Evolutionary conservation across 2,113 vertebrate genomes (phyloP).

Genomic region (Onychorhynchus coronatus): DNA sequence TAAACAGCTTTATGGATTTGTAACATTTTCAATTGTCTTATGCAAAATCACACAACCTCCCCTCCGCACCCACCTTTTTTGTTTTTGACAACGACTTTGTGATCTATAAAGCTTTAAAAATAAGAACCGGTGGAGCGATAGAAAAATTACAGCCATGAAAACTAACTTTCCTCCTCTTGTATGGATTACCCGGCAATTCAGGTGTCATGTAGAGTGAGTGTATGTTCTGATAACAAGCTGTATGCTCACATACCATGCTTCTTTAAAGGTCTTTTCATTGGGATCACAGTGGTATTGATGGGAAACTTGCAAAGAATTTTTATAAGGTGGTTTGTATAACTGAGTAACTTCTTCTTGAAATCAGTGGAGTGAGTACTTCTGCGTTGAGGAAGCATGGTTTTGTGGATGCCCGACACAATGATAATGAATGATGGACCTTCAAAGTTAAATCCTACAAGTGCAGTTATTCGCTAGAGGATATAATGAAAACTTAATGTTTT

Average conservation of each 20-base stretch:
- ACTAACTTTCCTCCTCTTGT: neutral
- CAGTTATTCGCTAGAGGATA: neutral
- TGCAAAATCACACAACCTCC: neutral
- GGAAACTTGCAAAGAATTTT: neutral
- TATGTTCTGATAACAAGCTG: conserved; percentile 9
- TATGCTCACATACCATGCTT: neutral
- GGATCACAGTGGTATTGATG: neutral
- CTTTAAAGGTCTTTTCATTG: conserved; percentile 10
- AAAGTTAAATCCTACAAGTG: neutral
- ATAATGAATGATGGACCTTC: neutral
- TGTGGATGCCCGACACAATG: neutral
- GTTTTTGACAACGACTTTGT: neutral
- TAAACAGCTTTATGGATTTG: neutral
- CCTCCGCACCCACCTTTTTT: neutral
- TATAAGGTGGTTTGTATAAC: conserved; percentile 1
- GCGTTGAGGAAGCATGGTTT: neutral
- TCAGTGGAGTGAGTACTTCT: neutral
- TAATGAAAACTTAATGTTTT: neutral
- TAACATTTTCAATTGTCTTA: neutral
- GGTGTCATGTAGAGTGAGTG: neutral
- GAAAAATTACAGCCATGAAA: neutral
- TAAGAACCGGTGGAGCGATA: neutral
- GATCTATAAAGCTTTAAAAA: neutral
- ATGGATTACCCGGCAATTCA: neutral
- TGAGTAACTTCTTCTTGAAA: conserved; percentile 20